Evolutionary conservation across 2,888 invertebrate species (phyloP), one percentile per base, ranked within the genome.

Genomic region (Diaperis boleti): DNA sequence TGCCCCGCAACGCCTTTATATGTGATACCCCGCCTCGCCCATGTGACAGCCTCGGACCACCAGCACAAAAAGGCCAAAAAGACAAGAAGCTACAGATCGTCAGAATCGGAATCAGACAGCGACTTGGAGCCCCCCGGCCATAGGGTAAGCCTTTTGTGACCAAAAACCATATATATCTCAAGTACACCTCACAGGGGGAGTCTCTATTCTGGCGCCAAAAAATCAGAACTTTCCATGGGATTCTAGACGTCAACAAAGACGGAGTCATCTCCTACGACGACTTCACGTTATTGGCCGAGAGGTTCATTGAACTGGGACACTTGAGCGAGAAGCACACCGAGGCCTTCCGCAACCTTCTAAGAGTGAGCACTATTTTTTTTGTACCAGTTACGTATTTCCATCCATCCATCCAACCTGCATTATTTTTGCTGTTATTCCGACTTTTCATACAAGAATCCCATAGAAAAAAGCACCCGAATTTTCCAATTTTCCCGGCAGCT

Each of bases 201-300:
- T 83, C 84, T 1, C 86, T 88, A 60, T 93, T 94, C 78, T 94
- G 93, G 93, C 86, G 92, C 20, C 86, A 90, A 74, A 94, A 94
- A 83, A 93, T 94, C 89, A 88, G 92, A 22, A 93, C 93, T 0
- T 86, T 94, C 56, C 94, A 94, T 82, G 88, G 88, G 70, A 89
- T 93, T 64, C 82, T 94, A 68, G 94, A 94, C 78, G 87, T 94
- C 0, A 93, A 94, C 82, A 92, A 92, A 77, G 94, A 94, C 73
- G 93, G 94, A 0, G 89, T 94, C 66, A 88, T 94, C 73, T 92
- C 92, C 0, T 92, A 85, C 79, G 92, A 92, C 73, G 94, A 94
- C 79, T 92, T 92, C 81, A 84, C 85, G 76, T 84, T 93, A 41
- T 82, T 94, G 70, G 88, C 88, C 0, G 88, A 91, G 69, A 83